Base-by-base conservation (phyloP, 2,113 vertebrate genomes). In the Pongo pygmaeus region DNA sequence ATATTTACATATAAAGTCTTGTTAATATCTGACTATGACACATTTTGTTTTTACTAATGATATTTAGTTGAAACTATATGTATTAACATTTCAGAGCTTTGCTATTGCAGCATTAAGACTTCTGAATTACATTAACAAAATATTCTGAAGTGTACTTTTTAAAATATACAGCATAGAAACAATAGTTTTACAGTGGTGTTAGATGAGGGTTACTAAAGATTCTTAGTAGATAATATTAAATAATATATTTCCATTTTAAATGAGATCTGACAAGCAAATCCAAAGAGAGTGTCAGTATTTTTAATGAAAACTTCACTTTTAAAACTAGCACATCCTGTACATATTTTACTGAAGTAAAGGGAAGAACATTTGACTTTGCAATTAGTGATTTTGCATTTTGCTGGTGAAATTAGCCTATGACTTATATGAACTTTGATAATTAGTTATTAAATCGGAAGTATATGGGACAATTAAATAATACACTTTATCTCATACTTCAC, bases 391-490 rank as follows among this genome's bases (percentile, higher is more conserved):
- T 80, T 84, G 32, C 59, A 25, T 59, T 98, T 22, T 97, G 5
- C n/a, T 43, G 79, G 20, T 70, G 88, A 96, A 98, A 94, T 91
- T 93, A 67, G 93, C 30, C 52, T 67, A 6, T 18, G 25, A 2
- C 2, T 23, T 85, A 69, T 52, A 52, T 93, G 64, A 97, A 96
- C 84, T 94, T 89, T 70, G n/a, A 86, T 88, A 91, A 97, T 93
- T 50, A 91, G 23, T 43, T 92, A 50, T 88, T 84, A 0, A 98
- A 64, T 87, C 40, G 89, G 43, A 92, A 50, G 10, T 93, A 93
- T 84, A 48, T 93, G 35, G n/a, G 18, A 48, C 90, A 97, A 91
- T 96, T 98, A 97, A 96, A 91, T 96, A 84, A 94, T 52, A 72
- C 83, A 40, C 35, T 7, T 30, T 6, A 97, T 78, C n/a, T 46